Conservation (phyloP, 1,140 invertebrate genomes). For the Euura lappo region DNA sequence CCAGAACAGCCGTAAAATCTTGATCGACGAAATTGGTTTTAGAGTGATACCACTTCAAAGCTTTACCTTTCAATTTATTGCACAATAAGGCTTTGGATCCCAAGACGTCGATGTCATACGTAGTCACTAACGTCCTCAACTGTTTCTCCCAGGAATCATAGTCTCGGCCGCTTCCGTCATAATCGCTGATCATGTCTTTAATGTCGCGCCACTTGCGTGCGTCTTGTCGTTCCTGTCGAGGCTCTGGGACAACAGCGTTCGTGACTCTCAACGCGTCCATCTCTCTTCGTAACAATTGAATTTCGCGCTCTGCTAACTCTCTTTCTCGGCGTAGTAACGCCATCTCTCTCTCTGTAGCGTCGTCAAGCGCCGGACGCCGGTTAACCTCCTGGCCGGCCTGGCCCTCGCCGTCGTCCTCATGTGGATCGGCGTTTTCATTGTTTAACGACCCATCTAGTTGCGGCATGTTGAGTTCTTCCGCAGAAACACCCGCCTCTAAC, state of each 20-base stretch:
- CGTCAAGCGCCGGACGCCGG: no score
- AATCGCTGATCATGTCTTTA: conserved; percentile 25
- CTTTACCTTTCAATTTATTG: not conserved
- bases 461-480: conserved; percentile 8
- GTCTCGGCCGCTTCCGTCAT: conserved; percentile 12
- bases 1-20: no score
- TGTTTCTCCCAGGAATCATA: not conserved
- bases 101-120: conserved; percentile 18
- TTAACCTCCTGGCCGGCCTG: no score
- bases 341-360: no score
- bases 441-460: conserved; percentile 11
- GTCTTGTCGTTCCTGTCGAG: not conserved
- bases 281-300: conserved; percentile 8
- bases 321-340: no score
- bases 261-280: conserved; percentile 11
- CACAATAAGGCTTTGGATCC: not conserved
- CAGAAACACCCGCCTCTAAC: no score
- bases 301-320: conserved; percentile 8
- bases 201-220: not conserved
- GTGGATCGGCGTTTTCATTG: not conserved
- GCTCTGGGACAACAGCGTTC: not conserved
- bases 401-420: no score
- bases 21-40: not conserved
- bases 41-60: conserved; percentile 19
- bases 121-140: conserved; percentile 11